A percentile compares a stretch with the other conserved stretches of the same genome.
phyloP scores from a whole-genome alignment of 2,888 invertebrate genomes.

The Nephrotoma flavescens region DNA sequence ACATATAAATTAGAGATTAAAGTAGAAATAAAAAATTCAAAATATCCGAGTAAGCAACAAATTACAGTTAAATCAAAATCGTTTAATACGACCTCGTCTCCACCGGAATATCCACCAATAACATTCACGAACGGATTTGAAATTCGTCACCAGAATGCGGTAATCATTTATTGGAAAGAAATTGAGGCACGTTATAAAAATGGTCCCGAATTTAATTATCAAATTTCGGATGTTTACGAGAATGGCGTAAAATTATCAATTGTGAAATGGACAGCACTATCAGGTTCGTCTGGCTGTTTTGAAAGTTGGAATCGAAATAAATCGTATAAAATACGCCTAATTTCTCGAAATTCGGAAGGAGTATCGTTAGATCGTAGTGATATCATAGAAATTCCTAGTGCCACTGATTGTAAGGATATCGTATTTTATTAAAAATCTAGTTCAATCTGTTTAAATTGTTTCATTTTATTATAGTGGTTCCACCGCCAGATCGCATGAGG shows the following conservation, averaged over 20 bases:
- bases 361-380: background rate
- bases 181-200: background rate
- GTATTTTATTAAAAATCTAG: background rate
- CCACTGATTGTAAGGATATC: background rate
- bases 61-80: background rate
- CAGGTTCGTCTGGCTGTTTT: background rate
- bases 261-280: background rate
- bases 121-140: background rate
- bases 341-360: background rate
- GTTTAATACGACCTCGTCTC: background rate
- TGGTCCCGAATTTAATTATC: background rate
- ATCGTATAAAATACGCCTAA: background rate
- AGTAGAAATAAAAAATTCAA: background rate
- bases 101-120: background rate
- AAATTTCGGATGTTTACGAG: background rate
- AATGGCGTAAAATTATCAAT: background rate
- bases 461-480: background rate
- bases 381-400: background rate
- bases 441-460: background rate
- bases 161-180: background rate
- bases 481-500: background rate
- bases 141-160: background rate
- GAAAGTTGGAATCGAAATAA: background rate
- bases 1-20: background rate
- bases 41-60: background rate